Evolutionary conservation across 30 jellyfish, hydroid and myxozoan species (phyloP).

Genomic region (Rhopilema esculentum): DNA sequence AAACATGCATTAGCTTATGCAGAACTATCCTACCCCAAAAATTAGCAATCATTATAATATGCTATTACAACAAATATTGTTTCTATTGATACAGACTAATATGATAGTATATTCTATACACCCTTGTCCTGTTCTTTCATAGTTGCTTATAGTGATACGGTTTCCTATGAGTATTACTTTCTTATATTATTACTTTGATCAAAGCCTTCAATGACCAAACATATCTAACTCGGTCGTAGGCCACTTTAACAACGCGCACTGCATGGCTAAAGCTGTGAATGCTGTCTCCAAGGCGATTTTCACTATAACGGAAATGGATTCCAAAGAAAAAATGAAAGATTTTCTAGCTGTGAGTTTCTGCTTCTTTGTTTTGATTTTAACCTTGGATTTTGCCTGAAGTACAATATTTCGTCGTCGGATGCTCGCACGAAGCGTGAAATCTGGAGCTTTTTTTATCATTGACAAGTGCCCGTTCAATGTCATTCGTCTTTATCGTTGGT

Average conservation of each 20-base stretch:
- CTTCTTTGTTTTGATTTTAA: neutral
- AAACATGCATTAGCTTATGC: too few relatives aligned
- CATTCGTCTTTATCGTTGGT: too few relatives aligned
- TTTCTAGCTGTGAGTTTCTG: slow-evolving; percentile 77
- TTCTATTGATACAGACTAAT: too few relatives aligned
- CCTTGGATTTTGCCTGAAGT: too few relatives aligned
- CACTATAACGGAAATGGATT: slow-evolving; percentile 83
- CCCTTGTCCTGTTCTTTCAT: neutral
- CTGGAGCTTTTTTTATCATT: too few relatives aligned
- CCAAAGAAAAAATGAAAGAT: slow-evolving; percentile 88
- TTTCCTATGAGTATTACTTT: neutral
- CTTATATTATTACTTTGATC: neutral
- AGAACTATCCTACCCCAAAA: too few relatives aligned
- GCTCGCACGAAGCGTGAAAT: too few relatives aligned
- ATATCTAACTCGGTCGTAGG: slow-evolving; percentile 39
- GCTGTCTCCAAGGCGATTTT: slow-evolving; percentile 87
- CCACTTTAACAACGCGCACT: slow-evolving; percentile 96
- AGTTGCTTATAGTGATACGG: neutral
- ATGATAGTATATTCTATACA: too few relatives aligned
- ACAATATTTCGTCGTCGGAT: too few relatives aligned
- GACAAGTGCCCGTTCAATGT: too few relatives aligned
- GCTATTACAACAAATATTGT: too few relatives aligned
- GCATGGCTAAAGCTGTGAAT: slow-evolving; percentile 91
- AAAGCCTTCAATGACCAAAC: neutral
- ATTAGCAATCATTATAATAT: too few relatives aligned